Conservation (phyloP, 1,140 invertebrate genomes). For the Lordiphosa stackelbergi region DNA sequence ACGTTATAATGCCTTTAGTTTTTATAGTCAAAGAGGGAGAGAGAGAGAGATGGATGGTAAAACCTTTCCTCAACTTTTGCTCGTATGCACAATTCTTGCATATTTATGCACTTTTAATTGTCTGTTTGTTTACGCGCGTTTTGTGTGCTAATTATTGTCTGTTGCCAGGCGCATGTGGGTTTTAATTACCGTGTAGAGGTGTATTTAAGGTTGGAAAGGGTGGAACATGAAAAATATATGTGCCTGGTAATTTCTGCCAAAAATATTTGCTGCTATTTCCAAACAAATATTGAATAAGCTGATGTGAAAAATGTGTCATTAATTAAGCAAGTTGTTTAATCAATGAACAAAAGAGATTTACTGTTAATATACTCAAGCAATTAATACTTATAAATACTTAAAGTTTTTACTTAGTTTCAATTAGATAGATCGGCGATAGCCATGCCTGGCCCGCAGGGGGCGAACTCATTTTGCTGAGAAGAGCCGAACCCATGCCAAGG, state of each 20-base stretch:
- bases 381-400: too few relatives aligned
- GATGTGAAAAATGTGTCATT: too few relatives aligned
- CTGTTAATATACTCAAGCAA: too few relatives aligned
- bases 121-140: constrained; percentile 54
- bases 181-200: constrained; percentile 49
- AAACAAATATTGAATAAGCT: too few relatives aligned
- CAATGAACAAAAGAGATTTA: too few relatives aligned
- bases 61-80: constrained; percentile 45
- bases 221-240: too few relatives aligned
- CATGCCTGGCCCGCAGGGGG: too few relatives aligned
- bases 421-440: too few relatives aligned
- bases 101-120: constrained; percentile 74
- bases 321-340: too few relatives aligned
- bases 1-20: constrained; percentile 62
- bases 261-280: neutral
- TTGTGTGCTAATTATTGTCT: constrained; percentile 72
- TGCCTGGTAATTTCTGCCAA: neutral
- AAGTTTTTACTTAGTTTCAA: too few relatives aligned
- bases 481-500: too few relatives aligned
- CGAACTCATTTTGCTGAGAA: too few relatives aligned
- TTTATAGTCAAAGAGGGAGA: constrained; percentile 24
- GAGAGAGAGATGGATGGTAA: neutral
- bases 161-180: constrained; percentile 62
- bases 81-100: constrained; percentile 61
- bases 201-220: neutral